Evolutionary conservation across 1,140 invertebrate genomes (phyloP), one percentile per base, ranked within the genome.

Genomic region (Schlechtendalia chinensis): DNA sequence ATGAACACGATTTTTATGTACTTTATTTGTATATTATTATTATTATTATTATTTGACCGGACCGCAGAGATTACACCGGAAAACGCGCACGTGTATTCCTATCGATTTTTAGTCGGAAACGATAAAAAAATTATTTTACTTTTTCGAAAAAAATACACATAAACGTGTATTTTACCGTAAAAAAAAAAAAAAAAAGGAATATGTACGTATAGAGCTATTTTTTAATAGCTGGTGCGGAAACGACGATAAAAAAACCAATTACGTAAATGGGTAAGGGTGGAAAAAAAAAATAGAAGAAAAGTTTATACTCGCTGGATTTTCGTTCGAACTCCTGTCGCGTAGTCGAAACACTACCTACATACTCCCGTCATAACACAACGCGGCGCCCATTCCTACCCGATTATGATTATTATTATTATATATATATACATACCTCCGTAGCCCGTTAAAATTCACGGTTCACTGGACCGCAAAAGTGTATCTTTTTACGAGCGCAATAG

Each of bases 241-340:
- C 50, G 16, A 50, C 67, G 67, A 69, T 50, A 69, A 69, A 69
- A 69, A 69, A 50, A 50, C 67, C 67, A 69, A 69, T 69, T 69
- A 47, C 67, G 45, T 69, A 69, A 69, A 69, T 50, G 39, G 67
- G n/a, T 69, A 69, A 19, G 19, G 19, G 19, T 19, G 50, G 50
- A 69, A 69, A 50, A 50, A 24, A 11, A 47, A 22, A 39, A 69
- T 69, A n/a, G n/a, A n/a, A n/a, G n/a, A n/a, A n/a, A n/a, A 69
- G 22, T 39, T 39, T 39, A 39, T 8, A 27, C 47, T 39, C 8
- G 17, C 2, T 32, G n/a, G 24, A 69, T 47, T 69, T 24, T 69
- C 14, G 22, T 67, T 67, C 39, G 39, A 47, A 22, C 22, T 45
- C 65, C 65, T 67, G 39, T 47, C 65, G 32, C 22, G 32, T 67